phyloP scores from a whole-genome alignment of 2,797 vertebrate species.

The Oreortyx pictus region DNA sequence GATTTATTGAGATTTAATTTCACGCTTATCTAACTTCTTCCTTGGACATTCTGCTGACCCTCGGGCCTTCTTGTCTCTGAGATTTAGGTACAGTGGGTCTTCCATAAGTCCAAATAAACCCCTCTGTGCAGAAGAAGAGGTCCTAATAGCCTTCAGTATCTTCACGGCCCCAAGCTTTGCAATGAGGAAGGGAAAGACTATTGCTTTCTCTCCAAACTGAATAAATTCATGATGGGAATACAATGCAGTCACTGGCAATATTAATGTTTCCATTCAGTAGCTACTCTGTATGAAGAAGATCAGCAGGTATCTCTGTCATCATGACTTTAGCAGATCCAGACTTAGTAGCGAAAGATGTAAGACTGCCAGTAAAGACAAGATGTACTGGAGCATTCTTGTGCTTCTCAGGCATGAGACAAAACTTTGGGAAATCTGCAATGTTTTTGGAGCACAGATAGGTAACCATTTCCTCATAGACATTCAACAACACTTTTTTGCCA shows the following conservation, averaged over 20 bases:
- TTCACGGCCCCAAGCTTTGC: neutral
- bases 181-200: neutral
- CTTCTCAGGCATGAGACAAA: neutral
- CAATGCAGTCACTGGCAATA: neutral
- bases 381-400: neutral
- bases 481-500: neutral
- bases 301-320: neutral
- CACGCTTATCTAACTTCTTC: constrained; percentile 6
- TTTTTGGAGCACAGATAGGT: neutral
- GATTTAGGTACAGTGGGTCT: neutral
- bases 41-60: neutral
- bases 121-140: neutral
- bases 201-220: neutral
- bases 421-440: neutral
- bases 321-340: neutral
- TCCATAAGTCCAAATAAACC: neutral
- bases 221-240: neutral
- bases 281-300: neutral
- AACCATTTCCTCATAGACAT: neutral
- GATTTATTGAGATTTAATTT: constrained; percentile 22
- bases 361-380: neutral
- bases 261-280: neutral
- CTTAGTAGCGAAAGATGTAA: neutral
- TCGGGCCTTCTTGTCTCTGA: neutral
- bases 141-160: neutral